Percentiles rank a stretch among this genome's conserved stretches.
phyloP scores from a whole-genome alignment of 1,140 invertebrate genomes.

The Lepidurus arcticus region DNA sequence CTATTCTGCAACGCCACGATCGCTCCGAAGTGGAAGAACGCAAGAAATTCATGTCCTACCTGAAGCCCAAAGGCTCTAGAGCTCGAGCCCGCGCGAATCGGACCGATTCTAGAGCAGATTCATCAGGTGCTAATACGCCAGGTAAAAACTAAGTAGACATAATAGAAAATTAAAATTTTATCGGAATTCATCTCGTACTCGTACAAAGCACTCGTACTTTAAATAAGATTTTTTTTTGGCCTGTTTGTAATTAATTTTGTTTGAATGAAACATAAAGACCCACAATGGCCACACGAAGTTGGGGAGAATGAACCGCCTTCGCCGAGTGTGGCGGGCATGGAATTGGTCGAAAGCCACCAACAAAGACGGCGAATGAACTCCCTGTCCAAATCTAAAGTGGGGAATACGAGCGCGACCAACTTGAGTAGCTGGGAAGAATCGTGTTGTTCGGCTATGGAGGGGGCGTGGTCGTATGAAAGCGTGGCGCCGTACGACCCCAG shows the following conservation, averaged over 20 bases:
- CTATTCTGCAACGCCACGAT: conserved; percentile 60
- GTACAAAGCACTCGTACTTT: conserved; percentile 23
- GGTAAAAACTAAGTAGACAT: conserved; percentile 43
- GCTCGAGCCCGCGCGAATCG: conserved; percentile 46
- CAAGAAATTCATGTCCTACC: conserved; percentile 65
- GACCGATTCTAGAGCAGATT: conserved; percentile 61
- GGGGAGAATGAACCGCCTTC: conserved; percentile 24
- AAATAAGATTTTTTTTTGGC: not conserved
- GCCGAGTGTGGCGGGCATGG: not conserved
- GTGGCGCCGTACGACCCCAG: conserved; percentile 63
- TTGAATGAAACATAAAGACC: no score
- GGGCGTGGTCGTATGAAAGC: conserved; percentile 34
- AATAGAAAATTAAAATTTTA: conserved; percentile 41
- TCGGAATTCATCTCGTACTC: conserved; percentile 45
- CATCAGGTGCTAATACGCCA: conserved; percentile 65
- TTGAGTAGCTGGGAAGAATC: conserved; percentile 35
- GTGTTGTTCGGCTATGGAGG: not conserved
- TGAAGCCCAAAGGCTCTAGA: conserved; percentile 57
- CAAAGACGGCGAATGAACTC: conserved; percentile 34
- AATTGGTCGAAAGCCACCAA: conserved; percentile 22
- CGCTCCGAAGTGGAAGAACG: conserved; percentile 70
- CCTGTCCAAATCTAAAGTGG: conserved; percentile 37
- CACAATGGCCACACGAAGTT: not conserved
- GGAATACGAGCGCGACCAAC: conserved; percentile 42
- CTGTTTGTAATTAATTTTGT: no score